Evolutionary conservation across 2,888 invertebrate species (phyloP).

Genomic region (Lomographa bimaculata): DNA sequence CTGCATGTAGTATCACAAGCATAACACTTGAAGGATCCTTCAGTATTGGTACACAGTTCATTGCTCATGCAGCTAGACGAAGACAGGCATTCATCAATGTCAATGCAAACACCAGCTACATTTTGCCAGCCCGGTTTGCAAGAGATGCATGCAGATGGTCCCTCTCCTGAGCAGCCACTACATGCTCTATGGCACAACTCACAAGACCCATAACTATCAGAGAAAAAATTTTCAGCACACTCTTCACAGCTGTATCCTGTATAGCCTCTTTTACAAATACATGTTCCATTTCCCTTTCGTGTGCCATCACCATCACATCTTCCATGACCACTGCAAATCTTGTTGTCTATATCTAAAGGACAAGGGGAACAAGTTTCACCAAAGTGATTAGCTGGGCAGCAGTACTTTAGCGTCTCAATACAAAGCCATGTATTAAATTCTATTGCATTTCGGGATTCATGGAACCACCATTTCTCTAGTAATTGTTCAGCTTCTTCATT

Average conservation of each 20-base stretch:
- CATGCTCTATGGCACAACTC: constrained; percentile 92
- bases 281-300: constrained; percentile 95
- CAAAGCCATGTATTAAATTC: constrained; percentile 87
- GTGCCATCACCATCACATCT: constrained; percentile 93
- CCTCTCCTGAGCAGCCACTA: constrained; percentile 88
- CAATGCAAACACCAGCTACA: constrained; percentile 88
- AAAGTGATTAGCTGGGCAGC: constrained; percentile 93
- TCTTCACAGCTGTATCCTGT: constrained; percentile 88
- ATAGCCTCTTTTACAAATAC: constrained; percentile 93
- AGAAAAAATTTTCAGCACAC: constrained; percentile 87
- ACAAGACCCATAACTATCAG: constrained; percentile 87
- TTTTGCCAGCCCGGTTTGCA: constrained; percentile 89
- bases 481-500: constrained; percentile 91
- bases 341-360: constrained; percentile 72
- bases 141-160: constrained; percentile 82
- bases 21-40: constrained; percentile 91
- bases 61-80: constrained; percentile 80
- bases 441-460: constrained; percentile 74
- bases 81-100: constrained; percentile 91
- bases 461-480: constrained; percentile 96
- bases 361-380: constrained; percentile 92
- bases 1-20: constrained; percentile 92
- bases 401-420: constrained; percentile 88
- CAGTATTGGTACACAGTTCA: constrained; percentile 94
- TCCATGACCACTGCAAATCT: constrained; percentile 92